These are phyloP conservation scores for Drosophila ohnishii DNA, from an alignment of 1,140 invertebrate genomes.

Conservation along the genomic window DNA sequence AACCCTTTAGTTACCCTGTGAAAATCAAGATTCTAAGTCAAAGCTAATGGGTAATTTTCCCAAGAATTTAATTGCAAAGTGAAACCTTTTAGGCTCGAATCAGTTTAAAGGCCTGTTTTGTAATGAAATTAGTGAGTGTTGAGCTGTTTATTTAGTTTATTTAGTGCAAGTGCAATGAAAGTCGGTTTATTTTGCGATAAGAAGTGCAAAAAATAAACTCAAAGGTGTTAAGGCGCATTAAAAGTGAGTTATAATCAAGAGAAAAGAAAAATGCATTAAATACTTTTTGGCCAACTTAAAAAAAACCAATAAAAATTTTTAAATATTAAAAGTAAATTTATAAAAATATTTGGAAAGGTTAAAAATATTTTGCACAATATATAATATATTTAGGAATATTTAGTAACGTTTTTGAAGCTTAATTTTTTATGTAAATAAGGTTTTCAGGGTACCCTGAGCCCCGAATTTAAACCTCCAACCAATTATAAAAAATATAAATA, in stretches of 20 bases:
- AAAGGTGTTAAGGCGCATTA: neutral
- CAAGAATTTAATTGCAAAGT: neutral
- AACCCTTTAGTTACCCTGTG: conserved; percentile 44
- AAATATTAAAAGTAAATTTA: neutral
- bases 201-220: conserved; percentile 47
- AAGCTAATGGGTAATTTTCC: conserved; percentile 14
- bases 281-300: neutral
- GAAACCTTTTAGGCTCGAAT: neutral
- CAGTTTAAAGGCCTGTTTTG: neutral
- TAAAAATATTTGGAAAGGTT: no score
- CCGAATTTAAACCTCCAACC: no score
- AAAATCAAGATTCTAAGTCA: neutral
- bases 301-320: neutral
- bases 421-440: no score
- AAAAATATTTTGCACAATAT: no score
- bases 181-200: conserved; percentile 19
- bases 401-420: no score
- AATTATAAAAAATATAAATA: no score
- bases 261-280: neutral
- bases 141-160: neutral
- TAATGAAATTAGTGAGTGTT: conserved; percentile 1
- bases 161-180: neutral
- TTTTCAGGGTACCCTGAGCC: no score
- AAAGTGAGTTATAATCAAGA: conserved; percentile 12
- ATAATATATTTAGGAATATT: no score